A percentile compares a stretch with the other conserved stretches of the same genome.
Conservation (phyloP, 2,888 invertebrate species). For the Apantesis nais region DNA sequence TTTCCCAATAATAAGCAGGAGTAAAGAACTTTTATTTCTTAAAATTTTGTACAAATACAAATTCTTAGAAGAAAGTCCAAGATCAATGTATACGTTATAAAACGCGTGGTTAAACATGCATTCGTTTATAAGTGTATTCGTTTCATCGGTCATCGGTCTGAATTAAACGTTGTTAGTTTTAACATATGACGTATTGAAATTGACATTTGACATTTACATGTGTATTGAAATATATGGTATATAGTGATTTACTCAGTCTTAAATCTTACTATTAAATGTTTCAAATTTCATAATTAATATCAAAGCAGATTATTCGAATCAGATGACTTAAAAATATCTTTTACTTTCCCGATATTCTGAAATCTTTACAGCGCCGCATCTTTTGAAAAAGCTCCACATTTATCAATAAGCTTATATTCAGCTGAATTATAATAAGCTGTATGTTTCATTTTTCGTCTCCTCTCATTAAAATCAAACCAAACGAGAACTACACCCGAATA, state of each 20-base stretch:
- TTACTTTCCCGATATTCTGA: no score
- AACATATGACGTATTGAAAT: no score
- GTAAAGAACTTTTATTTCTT: neutral
- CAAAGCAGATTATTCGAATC: no score
- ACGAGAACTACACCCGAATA: neutral
- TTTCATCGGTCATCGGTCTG: no score
- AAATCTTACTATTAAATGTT: neutral
- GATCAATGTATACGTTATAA: no score
- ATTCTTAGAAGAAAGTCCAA: no score
- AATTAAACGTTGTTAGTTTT: no score
- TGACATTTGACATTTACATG: no score
- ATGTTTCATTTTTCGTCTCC: neutral
- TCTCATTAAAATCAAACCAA: neutral
- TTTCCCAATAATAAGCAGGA: no score
- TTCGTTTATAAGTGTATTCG: neutral
- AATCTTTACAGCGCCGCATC: no score
- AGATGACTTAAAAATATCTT: no score
- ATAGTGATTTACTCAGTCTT: neutral
- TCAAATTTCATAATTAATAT: neutral
- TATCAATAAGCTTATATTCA: neutral
- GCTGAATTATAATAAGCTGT: neutral
- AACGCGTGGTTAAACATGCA: neutral
- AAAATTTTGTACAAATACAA: neutral
- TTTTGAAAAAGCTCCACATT: neutral
- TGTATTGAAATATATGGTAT: neutral